Conservation (phyloP, 1,140 invertebrate species). For the Drosophila chauvacae region DNA sequence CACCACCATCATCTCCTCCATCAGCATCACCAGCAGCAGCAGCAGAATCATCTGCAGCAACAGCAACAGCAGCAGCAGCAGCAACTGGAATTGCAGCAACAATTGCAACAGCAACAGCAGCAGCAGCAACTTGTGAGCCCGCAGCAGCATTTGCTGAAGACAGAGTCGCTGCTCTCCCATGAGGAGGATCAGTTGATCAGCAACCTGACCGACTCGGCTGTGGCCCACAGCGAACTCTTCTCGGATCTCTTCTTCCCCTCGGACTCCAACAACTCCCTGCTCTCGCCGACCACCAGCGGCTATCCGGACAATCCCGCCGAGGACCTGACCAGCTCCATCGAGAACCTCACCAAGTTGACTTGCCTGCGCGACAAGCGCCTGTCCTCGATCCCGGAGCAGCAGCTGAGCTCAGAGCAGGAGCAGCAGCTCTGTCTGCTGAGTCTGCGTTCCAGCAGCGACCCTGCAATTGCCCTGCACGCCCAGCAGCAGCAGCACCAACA, state of each 20-base stretch:
- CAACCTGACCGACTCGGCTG: conserved; percentile 73
- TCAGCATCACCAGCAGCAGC: conserved; percentile 39
- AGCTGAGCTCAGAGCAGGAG: conserved; percentile 69
- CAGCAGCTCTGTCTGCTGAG: conserved; percentile 73
- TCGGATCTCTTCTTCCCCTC: conserved; percentile 81
- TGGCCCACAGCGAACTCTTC: conserved; percentile 76
- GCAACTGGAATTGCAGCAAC: conserved; percentile 56
- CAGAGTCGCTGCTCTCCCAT: conserved; percentile 70
- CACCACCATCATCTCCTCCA: conserved; percentile 54
- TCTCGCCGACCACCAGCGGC: conserved; percentile 67
- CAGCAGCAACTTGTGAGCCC: conserved; percentile 42
- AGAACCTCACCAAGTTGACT: conserved; percentile 81
- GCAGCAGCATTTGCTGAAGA: conserved; percentile 52
- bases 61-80: conserved; percentile 45
- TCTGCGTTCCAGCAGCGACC: conserved; percentile 82
- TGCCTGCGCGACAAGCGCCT: conserved; percentile 83
- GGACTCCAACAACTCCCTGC: conserved; percentile 79
- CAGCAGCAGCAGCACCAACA: conserved; percentile 64
- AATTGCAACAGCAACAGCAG: conserved; percentile 50
- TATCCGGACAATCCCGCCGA: conserved; percentile 66
- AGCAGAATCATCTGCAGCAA: conserved; percentile 43
- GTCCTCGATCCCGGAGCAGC: conserved; percentile 84
- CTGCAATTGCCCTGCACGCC: conserved; percentile 76
- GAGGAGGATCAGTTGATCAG: conserved; percentile 79
- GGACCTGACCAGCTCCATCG: conserved; percentile 77